Evolutionary conservation across 2,888 invertebrate species (phyloP).

Genomic region (Pollenia angustigena): DNA sequence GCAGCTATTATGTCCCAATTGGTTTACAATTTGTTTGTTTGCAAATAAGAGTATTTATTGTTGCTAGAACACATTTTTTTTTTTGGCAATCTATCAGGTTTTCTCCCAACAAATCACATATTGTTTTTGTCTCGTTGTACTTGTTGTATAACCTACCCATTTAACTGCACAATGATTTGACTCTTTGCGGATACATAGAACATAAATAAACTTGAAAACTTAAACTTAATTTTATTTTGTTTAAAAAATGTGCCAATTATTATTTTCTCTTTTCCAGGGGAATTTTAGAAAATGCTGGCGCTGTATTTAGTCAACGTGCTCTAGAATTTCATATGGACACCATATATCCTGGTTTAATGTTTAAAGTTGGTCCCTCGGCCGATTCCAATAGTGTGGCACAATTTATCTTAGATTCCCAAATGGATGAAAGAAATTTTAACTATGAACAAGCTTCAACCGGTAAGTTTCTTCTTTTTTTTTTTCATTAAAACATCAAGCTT

Average conservation of each 20-base stretch:
- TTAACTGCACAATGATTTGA: too few relatives aligned
- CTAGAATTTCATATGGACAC: slow-evolving; percentile 90
- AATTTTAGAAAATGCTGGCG: slow-evolving; percentile 88
- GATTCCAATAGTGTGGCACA: slow-evolving; percentile 89
- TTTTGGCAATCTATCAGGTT: too few relatives aligned
- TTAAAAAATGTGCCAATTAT: slow-evolving; percentile 11
- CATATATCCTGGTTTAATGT: slow-evolving; percentile 90
- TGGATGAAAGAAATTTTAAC: slow-evolving; percentile 85
- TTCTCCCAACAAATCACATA: too few relatives aligned
- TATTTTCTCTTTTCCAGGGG: slow-evolving; percentile 83
- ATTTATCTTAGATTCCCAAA: slow-evolving; percentile 88
- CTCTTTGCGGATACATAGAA: too few relatives aligned
- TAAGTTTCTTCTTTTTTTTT: slow-evolving; percentile 69
- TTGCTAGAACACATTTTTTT: too few relatives aligned
- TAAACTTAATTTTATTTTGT: too few relatives aligned
- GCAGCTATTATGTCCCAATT: too few relatives aligned
- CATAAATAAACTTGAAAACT: too few relatives aligned
- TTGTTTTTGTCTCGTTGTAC: too few relatives aligned
- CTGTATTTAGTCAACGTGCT: slow-evolving; percentile 89
- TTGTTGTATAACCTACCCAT: too few relatives aligned
- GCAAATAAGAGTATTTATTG: too few relatives aligned
- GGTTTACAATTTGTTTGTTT: too few relatives aligned
- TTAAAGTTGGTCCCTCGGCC: slow-evolving; percentile 90
- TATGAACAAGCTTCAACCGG: slow-evolving; percentile 82
- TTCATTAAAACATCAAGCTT: not conserved